Evolutionary conservation across 2,888 invertebrate species (phyloP), one percentile per base, ranked within the genome.

Genomic region (Oxytorus armatus): DNA sequence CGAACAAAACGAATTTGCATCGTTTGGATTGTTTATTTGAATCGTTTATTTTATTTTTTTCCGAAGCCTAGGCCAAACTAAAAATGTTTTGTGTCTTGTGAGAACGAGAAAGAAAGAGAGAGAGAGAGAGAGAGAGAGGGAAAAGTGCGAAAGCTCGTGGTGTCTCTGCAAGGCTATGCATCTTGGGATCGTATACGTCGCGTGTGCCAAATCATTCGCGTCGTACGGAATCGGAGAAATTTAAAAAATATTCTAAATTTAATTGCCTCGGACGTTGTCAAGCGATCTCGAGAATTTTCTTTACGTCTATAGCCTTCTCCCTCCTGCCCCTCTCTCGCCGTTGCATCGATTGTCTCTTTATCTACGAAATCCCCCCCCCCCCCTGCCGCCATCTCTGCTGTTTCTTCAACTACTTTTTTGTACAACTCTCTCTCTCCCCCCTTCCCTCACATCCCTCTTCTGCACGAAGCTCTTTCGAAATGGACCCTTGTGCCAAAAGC

Each of bases 181-280:
- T 44, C 57, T 33, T 49, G 21, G 47, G 10, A 18, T 36, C 65
- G 55, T 74, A 70, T 59, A 69, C 23, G 21, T 3, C 29, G 44
- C 73, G 53, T 83, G 88, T 91, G 91, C 91, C 91, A 92, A 92
- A 91, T 91, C 89, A 91, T 89, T 85, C 90, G n/a, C 87, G 88
- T 63, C 80, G 77, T 44, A 85, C 87, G 91, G 92, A 91, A 92
- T 92, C 86, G 89, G 88, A 91, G 88, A 91, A 91, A 91, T 92
- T 92, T 91, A 91, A 92, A 92, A 92, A 92, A 90, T 92, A 92
- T 92, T 91, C 91, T 91, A 92, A 92, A 91, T 92, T 91, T 91
- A 91, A 91, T 91, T 90, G 87, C 83, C 80, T 76, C 83, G 84
- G 83, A 78, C 80, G 81, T 74, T n/a, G 74, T 83, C 74, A 74